These are phyloP conservation scores for Gambusia yucatana DNA, from an alignment of 2,797 vertebrate genomes.

Conservation along the genomic window DNA sequence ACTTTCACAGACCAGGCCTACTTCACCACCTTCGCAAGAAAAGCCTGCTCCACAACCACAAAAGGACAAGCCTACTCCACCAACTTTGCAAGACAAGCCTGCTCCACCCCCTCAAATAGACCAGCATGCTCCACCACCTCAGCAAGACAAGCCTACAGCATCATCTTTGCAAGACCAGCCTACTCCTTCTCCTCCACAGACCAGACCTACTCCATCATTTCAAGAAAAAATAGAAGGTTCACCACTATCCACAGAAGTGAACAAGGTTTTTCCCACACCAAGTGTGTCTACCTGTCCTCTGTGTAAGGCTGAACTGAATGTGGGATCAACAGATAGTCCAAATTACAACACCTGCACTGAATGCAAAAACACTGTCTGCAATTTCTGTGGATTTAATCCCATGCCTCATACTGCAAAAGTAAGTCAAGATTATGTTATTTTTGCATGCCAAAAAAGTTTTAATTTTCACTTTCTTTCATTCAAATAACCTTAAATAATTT, in stretches of 20 bases:
- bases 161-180: not conserved
- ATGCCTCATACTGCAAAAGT: conserved; percentile 87
- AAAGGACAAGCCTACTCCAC: conserved; percentile 30
- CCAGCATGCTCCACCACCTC: conserved; percentile 32
- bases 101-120: not conserved
- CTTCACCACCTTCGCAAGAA: not conserved
- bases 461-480: not conserved
- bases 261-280: conserved; percentile 49
- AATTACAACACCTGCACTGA: conserved; percentile 93
- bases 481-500: conserved; percentile 2
- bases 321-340: conserved; percentile 83
- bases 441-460: not conserved
- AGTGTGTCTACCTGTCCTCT: conserved; percentile 83
- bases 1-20: conserved; percentile 11
- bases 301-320: conserved; percentile 90
- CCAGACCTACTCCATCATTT: conserved; percentile 17
- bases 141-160: conserved; percentile 48
- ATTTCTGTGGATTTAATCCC: conserved; percentile 97
- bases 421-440: conserved; percentile 51
- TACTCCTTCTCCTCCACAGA: not conserved
- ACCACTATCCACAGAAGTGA: conserved; percentile 58
- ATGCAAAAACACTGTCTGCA: conserved; percentile 92
- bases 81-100: conserved; percentile 61
- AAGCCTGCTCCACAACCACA: conserved; percentile 32
- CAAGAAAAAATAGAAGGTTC: conserved; percentile 57